These are phyloP conservation scores for Chouioia cunea DNA, from an alignment of 2,888 invertebrate species.

Conservation along the genomic window DNA sequence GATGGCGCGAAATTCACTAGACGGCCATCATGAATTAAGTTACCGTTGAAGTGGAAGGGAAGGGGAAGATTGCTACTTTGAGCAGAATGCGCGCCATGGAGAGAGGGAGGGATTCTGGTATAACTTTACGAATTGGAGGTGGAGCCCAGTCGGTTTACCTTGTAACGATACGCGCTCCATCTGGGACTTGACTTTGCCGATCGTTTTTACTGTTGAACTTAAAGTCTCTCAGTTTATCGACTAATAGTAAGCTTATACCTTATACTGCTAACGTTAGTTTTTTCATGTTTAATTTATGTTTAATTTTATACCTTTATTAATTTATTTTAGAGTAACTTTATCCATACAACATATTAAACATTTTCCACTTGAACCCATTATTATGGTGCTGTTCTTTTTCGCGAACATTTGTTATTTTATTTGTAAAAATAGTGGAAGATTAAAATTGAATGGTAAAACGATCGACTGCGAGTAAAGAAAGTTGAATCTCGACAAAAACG, in stretches of 20 bases:
- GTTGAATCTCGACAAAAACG: too few relatives aligned
- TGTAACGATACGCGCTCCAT: conserved; percentile 32
- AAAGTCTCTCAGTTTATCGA: conserved; percentile 38
- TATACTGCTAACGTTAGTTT: neutral
- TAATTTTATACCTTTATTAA: too few relatives aligned
- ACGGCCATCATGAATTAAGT: conserved; percentile 64
- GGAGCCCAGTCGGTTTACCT: conserved; percentile 52
- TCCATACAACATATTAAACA: too few relatives aligned
- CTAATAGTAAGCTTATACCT: conserved; percentile 29
- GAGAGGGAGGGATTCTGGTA: conserved; percentile 54
- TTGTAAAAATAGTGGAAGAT: too few relatives aligned
- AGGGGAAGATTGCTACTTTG: conserved; percentile 1
- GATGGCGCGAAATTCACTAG: conserved; percentile 18
- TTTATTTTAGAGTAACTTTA: too few relatives aligned
- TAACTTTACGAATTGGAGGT: conserved; percentile 47
- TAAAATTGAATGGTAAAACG: too few relatives aligned
- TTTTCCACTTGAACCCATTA: too few relatives aligned
- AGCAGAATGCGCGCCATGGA: neutral
- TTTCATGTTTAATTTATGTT: too few relatives aligned
- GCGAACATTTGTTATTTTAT: too few relatives aligned
- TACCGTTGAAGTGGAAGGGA: conserved; percentile 50
- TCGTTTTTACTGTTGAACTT: neutral
- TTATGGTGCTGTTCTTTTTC: too few relatives aligned
- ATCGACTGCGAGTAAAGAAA: conserved; percentile 24
- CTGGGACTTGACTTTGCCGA: conserved; percentile 17